A percentile compares a stretch with the other conserved stretches of the same genome.
Conservation (phyloP, 2,888 invertebrate species). For the Zygogramma bicolorata region DNA sequence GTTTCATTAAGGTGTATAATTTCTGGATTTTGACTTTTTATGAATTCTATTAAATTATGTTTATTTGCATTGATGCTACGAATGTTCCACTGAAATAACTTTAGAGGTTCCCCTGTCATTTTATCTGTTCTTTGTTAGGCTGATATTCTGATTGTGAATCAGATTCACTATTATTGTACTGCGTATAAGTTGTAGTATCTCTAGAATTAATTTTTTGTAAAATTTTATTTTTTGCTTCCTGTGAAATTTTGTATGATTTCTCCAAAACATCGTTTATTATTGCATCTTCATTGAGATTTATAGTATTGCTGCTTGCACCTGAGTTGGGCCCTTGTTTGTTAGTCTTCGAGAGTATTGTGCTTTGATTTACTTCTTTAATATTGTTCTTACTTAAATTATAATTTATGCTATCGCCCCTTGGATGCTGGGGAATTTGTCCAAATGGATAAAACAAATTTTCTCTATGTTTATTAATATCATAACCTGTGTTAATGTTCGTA, state of each 20-base stretch:
- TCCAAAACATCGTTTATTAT: not conserved
- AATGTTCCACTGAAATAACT: conserved; percentile 16
- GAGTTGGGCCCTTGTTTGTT: not conserved
- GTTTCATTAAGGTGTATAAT: conserved; percentile 17
- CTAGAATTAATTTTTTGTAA: not conserved
- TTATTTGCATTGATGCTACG: conserved; percentile 6
- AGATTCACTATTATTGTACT: not conserved
- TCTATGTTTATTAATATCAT: not conserved
- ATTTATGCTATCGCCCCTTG: not conserved
- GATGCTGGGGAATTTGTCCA: not conserved
- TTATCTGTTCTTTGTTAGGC: not conserved
- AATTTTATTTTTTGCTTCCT: not conserved
- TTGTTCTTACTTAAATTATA: no score
- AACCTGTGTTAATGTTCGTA: not conserved
- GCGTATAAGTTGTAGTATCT: not conserved
- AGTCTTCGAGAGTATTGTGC: not conserved
- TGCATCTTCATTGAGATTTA: not conserved
- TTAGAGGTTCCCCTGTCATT: not conserved
- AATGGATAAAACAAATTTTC: not conserved
- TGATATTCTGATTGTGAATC: not conserved
- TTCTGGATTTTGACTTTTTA: not conserved
- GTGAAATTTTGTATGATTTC: not conserved
- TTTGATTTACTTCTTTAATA: not conserved
- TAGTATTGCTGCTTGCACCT: no score
- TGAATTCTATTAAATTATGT: not conserved